Percentiles rank a stretch among this genome's conserved stretches.
Conservation (phyloP, 2,888 invertebrate genomes). For the Erannis defoliaria region DNA sequence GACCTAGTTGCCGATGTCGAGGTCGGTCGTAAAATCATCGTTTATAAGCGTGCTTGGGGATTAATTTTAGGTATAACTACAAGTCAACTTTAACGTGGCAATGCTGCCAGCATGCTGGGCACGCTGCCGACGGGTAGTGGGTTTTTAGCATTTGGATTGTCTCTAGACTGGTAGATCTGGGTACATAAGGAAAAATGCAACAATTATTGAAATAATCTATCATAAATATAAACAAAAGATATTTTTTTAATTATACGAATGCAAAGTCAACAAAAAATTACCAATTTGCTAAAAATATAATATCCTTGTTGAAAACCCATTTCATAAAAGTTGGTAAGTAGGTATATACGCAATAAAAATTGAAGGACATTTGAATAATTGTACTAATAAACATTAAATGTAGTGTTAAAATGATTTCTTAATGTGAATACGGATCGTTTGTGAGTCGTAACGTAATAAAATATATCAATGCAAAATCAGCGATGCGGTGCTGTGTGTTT, state of each 20-base stretch:
- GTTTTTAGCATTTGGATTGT: too few species aligned
- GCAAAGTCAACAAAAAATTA: not conserved
- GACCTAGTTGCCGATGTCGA: slow-evolving; percentile 3
- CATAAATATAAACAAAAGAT: not conserved
- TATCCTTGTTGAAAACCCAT: not conserved
- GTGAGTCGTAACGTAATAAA: slow-evolving; percentile 1
- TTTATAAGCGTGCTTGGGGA: not conserved
- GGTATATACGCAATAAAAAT: slow-evolving; percentile 2
- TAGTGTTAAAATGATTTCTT: slow-evolving; percentile 12
- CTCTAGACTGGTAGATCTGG: too few species aligned
- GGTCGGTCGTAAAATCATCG: slow-evolving; percentile 7
- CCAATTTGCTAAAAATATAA: not conserved
- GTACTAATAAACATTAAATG: slow-evolving; percentile 2
- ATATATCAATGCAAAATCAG: not conserved
- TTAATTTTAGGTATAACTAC: not conserved
- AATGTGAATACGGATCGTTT: not conserved
- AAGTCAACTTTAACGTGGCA: too few species aligned
- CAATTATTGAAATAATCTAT: too few species aligned
- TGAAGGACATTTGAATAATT: slow-evolving; percentile 10
- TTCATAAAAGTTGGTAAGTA: not conserved
- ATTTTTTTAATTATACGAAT: not conserved
- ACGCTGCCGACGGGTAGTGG: too few species aligned
- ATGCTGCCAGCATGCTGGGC: too few species aligned
- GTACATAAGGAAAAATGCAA: too few species aligned
- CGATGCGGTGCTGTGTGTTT: not conserved